Evolutionary conservation across 2,888 invertebrate species (phyloP).

Genomic region (Tuberolachnus salignus): DNA sequence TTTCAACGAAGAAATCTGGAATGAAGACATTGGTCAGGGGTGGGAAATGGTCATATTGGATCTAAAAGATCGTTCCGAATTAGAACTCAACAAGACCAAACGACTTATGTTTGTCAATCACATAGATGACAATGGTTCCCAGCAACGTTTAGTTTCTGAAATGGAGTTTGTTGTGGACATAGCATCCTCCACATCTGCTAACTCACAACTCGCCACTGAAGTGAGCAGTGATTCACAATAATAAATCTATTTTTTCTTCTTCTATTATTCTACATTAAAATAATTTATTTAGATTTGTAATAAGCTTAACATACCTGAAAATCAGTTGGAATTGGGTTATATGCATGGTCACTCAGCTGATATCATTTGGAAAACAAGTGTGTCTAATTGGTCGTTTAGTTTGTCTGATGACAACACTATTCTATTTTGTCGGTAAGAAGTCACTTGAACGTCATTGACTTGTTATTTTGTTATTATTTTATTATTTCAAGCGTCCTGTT

Average conservation of each 20-base stretch:
- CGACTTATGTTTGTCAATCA: slow-evolving; percentile 50
- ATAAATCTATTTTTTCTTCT: too few relatives aligned
- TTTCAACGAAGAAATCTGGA: slow-evolving; percentile 53
- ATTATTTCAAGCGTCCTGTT: not conserved
- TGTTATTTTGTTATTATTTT: not conserved
- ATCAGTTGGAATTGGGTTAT: slow-evolving; percentile 48
- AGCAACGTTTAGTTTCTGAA: slow-evolving; percentile 31
- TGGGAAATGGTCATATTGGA: slow-evolving; percentile 51
- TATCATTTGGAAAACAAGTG: slow-evolving; percentile 41
- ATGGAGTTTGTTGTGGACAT: slow-evolving; percentile 53
- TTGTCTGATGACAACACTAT: slow-evolving; percentile 48
- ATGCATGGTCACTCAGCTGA: slow-evolving; percentile 39
- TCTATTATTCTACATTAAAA: not conserved
- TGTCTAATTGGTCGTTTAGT: slow-evolving; percentile 46
- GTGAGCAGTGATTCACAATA: not conserved
- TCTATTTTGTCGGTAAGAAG: slow-evolving; percentile 39
- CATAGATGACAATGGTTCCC: slow-evolving; percentile 33
- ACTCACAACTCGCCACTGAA: slow-evolving; percentile 35
- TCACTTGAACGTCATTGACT: not conserved
- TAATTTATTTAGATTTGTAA: slow-evolving; percentile 41
- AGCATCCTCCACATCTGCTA: slow-evolving; percentile 36
- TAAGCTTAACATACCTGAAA: slow-evolving; percentile 49
- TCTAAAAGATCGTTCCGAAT: slow-evolving; percentile 38
- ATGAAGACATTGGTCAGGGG: slow-evolving; percentile 50
- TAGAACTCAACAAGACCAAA: slow-evolving; percentile 44